A percentile compares a stretch with the other conserved stretches of the same genome.
These are phyloP conservation scores for Odontocerum albicorne DNA, from an alignment of 2,888 invertebrate genomes.

Conservation along the genomic window DNA sequence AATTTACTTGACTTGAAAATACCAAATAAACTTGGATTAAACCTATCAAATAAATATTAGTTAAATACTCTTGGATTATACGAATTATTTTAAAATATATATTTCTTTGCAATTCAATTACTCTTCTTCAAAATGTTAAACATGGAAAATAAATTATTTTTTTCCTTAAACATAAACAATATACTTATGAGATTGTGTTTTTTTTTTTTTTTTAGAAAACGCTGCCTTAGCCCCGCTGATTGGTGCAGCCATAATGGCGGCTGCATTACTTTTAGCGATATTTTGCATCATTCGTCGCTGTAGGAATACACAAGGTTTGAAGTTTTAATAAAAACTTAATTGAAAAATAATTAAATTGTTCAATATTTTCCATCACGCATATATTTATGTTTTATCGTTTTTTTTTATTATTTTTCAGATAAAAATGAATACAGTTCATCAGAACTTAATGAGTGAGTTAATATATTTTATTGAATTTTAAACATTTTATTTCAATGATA, in stretches of 20 bases:
- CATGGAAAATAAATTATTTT: too few species aligned
- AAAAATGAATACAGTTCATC: slow-evolving; percentile 82
- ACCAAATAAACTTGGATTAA: too few species aligned
- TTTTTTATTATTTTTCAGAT: slow-evolving; percentile 65
- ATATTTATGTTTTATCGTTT: slow-evolving; percentile 34
- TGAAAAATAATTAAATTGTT: background rate
- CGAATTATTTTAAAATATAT: too few species aligned
- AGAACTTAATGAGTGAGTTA: slow-evolving; percentile 78
- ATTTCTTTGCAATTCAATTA: too few species aligned
- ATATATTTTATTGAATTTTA: too few species aligned
- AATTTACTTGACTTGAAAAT: too few species aligned
- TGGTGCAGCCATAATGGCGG: slow-evolving; percentile 53
- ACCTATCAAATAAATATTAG: too few species aligned
- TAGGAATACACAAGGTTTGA: slow-evolving; percentile 48
- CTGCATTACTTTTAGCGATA: slow-evolving; percentile 51
- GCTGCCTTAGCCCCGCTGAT: slow-evolving; percentile 48
- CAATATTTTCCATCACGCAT: background rate
- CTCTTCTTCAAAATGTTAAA: too few species aligned
- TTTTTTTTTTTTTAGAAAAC: slow-evolving; percentile 27
- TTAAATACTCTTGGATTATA: too few species aligned
- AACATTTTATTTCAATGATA: too few species aligned
- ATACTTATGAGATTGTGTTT: background rate
- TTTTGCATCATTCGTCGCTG: slow-evolving; percentile 53
- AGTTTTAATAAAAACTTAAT: background rate
- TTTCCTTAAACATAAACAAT: too few species aligned